Percentiles rank a stretch among this genome's conserved stretches.
Evolutionary conservation across 2,797 vertebrate genomes (phyloP).

Genomic region (Cryptoprocta ferox): DNA sequence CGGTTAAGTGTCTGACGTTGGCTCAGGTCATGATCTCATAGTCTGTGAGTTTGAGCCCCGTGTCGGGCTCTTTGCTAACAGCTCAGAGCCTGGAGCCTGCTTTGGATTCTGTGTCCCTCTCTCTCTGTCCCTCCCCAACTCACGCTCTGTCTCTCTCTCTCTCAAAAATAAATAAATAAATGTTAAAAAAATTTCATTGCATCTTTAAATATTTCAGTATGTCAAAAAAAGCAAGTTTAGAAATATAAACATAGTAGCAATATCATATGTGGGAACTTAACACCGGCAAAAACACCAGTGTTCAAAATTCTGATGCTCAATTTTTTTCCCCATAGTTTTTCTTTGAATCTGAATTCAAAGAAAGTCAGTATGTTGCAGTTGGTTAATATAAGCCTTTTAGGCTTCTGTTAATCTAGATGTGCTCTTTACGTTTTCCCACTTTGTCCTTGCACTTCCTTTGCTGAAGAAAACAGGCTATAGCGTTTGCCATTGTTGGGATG

Average conservation of each 20-base stretch:
- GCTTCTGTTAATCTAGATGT: neutral
- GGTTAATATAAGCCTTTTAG: neutral
- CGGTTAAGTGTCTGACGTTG: too few relatives aligned
- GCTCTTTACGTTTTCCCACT: neutral
- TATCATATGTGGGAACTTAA: neutral
- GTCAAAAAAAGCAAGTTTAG: neutral
- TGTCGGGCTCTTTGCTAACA: too few relatives aligned
- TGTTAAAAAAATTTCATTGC: neutral
- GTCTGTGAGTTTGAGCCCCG: too few relatives aligned
- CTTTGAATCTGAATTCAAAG: neutral
- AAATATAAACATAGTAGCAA: neutral
- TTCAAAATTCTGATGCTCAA: neutral
- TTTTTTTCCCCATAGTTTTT: neutral
- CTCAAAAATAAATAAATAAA: too few relatives aligned
- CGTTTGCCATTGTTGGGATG: neutral
- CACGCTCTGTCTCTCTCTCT: too few relatives aligned
- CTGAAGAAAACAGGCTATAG: neutral
- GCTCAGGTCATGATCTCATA: too few relatives aligned
- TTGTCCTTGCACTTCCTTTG: neutral
- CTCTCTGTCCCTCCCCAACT: too few relatives aligned
- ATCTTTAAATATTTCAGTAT: neutral
- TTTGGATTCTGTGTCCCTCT: too few relatives aligned
- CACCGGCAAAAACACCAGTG: neutral
- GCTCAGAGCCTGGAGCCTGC: too few relatives aligned
- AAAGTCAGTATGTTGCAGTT: neutral